Evolutionary conservation across 2,113 vertebrate genomes (phyloP).

Genomic region (Sciurus niger): DNA sequence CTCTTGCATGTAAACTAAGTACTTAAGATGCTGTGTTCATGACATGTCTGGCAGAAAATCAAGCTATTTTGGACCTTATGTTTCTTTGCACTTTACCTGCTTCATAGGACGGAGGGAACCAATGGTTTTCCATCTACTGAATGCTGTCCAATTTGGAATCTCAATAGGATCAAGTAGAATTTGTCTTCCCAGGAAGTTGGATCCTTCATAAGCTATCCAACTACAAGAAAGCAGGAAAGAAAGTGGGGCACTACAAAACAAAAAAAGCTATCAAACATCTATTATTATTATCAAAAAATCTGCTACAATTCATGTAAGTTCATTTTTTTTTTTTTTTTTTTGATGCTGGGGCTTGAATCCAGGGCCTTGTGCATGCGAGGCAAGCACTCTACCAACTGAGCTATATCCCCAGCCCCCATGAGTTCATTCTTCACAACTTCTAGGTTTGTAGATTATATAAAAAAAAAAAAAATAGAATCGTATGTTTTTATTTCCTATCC

Average conservation of each 20-base stretch:
- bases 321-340: no score
- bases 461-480: background rate
- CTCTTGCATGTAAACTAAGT: background rate
- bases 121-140: conserved; percentile 92
- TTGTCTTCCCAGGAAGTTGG: conserved; percentile 92
- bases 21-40: background rate
- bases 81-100: conserved; percentile 87
- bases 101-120: conserved; percentile 92
- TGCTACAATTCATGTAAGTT: background rate
- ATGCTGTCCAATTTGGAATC: conserved; percentile 89
- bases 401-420: no score
- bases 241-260: background rate
- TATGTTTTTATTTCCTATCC: background rate
- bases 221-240: conserved; percentile 79
- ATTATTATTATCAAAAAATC: background rate
- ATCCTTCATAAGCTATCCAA: conserved; percentile 93
- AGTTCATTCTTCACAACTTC: background rate
- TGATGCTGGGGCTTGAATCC: no score
- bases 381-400: no score
- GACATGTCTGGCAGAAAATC: conserved; percentile 27
- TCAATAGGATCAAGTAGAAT: conserved; percentile 89
- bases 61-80: background rate
- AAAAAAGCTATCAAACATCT: background rate
- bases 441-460: background rate
- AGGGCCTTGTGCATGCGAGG: no score